Evolutionary conservation across 1,140 invertebrate genomes (phyloP).

Genomic region (Wiebesia pumilae): DNA sequence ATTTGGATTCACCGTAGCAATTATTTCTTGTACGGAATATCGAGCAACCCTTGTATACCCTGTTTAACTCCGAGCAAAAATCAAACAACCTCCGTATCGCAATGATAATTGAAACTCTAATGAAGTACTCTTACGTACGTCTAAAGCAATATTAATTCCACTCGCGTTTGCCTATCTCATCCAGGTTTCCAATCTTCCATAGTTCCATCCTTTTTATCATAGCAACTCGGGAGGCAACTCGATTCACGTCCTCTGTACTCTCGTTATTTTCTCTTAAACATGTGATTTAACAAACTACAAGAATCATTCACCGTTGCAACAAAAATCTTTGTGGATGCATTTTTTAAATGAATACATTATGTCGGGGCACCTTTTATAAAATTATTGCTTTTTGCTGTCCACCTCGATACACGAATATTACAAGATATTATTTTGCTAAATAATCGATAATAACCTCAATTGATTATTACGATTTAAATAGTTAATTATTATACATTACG

Average conservation of each 20-base stretch:
- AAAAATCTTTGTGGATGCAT: not conserved
- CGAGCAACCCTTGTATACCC: not conserved
- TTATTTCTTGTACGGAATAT: not conserved
- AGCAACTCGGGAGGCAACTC: not conserved
- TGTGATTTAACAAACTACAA: not conserved
- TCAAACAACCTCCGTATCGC: not conserved
- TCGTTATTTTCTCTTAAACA: not conserved
- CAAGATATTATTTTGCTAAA: not conserved
- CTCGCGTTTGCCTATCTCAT: too few relatives aligned
- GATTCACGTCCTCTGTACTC: not conserved
- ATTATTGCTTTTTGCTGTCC: not conserved
- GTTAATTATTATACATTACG: too few relatives aligned
- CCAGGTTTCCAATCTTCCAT: not conserved
- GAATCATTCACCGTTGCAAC: not conserved
- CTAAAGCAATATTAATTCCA: conserved; percentile 26
- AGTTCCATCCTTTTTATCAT: not conserved
- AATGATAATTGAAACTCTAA: conserved; percentile 24
- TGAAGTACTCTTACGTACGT: not conserved
- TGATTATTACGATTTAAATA: too few relatives aligned
- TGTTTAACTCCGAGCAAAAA: not conserved
- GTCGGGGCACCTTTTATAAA: not conserved
- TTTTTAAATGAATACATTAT: not conserved
- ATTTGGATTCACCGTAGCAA: not conserved
- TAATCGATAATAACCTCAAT: not conserved
- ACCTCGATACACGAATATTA: not conserved